Conservation (phyloP, 1,140 invertebrate species). For the Condylostylus longicornis region DNA sequence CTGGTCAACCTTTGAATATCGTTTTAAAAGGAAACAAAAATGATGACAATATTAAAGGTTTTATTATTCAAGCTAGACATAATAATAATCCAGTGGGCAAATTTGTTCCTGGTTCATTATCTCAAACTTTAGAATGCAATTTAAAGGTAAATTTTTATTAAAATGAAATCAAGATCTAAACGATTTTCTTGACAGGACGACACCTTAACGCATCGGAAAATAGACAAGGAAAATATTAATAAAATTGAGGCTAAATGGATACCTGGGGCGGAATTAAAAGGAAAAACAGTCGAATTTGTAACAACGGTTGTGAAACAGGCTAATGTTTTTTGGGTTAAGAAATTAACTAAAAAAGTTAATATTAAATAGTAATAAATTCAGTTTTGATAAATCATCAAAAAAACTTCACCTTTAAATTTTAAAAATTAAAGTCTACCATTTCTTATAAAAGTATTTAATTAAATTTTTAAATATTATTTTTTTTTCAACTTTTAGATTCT, state of each 20-base stretch:
- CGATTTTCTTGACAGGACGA: conserved; percentile 10
- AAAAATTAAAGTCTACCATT: background rate
- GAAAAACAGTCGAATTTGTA: conserved; percentile 30
- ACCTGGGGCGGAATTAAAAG: conserved; percentile 25
- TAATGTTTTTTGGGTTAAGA: conserved; percentile 32
- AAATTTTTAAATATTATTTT: background rate
- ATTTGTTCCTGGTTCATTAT: conserved; percentile 18
- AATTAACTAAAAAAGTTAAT: conserved; percentile 11
- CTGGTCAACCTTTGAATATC: conserved; percentile 14
- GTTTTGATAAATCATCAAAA: background rate
- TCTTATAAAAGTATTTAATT: background rate
- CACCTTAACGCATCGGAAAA: conserved; percentile 29
- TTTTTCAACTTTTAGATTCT: background rate
- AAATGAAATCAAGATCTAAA: background rate
- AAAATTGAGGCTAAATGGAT: conserved; percentile 24
- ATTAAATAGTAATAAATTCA: background rate
- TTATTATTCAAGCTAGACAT: conserved; percentile 24
- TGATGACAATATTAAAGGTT: conserved; percentile 21
- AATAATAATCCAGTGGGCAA: conserved; percentile 20
- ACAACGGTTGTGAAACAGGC: conserved; percentile 32
- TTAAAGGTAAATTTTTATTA: background rate
- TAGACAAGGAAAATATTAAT: conserved; percentile 17
- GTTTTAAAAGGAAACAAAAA: conserved; percentile 12
- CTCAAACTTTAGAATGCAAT: conserved; percentile 19
- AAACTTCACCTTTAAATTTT: background rate